phyloP scores from a whole-genome alignment of 2,888 invertebrate species.

The Norana najaformis region DNA sequence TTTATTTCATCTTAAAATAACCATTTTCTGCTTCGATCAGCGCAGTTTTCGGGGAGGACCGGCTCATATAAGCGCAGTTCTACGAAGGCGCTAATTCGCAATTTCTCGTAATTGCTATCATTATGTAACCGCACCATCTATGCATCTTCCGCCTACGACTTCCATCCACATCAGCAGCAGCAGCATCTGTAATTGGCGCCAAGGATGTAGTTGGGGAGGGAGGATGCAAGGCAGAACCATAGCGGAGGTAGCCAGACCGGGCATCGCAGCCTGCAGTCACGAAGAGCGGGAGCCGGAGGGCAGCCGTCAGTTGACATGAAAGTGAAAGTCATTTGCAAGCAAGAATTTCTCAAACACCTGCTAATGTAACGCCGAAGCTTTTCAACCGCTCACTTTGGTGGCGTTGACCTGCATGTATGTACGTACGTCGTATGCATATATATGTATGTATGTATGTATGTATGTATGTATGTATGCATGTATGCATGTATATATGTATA shows the following conservation, averaged over 20 bases:
- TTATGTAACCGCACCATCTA: neutral
- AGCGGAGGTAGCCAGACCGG: neutral
- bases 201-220: neutral
- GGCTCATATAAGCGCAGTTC: neutral
- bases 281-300: neutral
- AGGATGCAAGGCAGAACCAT: neutral
- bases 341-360: neutral
- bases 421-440: neutral
- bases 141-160: neutral
- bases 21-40: neutral
- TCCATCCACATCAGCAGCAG: neutral
- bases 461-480: neutral
- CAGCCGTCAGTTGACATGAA: neutral
- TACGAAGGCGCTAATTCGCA: conserved; percentile 5
- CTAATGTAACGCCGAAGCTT: neutral
- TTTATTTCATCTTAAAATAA: neutral
- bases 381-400: neutral
- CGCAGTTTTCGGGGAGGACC: neutral
- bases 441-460: neutral
- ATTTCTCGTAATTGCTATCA: conserved; percentile 6
- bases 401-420: neutral
- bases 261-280: neutral
- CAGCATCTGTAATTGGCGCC: neutral
- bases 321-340: neutral
- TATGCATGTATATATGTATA: neutral